A percentile compares a stretch with the other conserved stretches of the same genome.
These are phyloP conservation scores for Pygocentrus nattereri DNA, from an alignment of 2,797 vertebrate genomes.

Conservation along the genomic window DNA sequence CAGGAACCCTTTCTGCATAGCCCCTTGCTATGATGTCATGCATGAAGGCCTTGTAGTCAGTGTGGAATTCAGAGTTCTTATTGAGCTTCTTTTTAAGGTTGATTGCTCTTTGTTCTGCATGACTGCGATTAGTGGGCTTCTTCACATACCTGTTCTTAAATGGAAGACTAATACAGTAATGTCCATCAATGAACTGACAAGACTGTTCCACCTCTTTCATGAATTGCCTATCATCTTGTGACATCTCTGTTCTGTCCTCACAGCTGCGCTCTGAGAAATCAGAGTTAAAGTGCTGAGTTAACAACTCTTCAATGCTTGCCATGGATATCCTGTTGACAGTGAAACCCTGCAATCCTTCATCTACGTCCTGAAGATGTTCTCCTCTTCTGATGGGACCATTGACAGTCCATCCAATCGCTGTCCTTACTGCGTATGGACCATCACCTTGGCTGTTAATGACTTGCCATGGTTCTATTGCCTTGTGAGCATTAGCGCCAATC, in stretches of 20 bases:
- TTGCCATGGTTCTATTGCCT: not conserved
- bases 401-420: not conserved
- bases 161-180: conserved; percentile 12
- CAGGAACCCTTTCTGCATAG: too few species aligned
- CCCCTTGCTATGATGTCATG: too few species aligned
- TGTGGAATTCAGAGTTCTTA: too few species aligned
- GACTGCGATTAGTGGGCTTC: conserved; percentile 4
- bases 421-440: not conserved
- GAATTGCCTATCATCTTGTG: conserved; percentile 24
- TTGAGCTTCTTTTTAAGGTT: too few species aligned
- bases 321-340: too few species aligned
- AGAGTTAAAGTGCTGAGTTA: not conserved
- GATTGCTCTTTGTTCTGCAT: too few species aligned
- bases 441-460: conserved; percentile 2
- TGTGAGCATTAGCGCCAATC: too few species aligned
- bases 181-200: not conserved
- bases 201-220: not conserved
- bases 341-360: conserved; percentile 6
- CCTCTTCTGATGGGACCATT: conserved; percentile 9
- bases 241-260: conserved; percentile 17
- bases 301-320: conserved; percentile 7
- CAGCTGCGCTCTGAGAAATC: conserved; percentile 23
- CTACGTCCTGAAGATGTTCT: not conserved
- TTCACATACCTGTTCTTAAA: too few species aligned
- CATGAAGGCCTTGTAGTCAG: too few species aligned